A percentile compares a stretch with the other conserved stretches of the same genome.
Evolutionary conservation across 2,888 invertebrate species (phyloP).

Genomic region (Heteromurus nitidus): DNA sequence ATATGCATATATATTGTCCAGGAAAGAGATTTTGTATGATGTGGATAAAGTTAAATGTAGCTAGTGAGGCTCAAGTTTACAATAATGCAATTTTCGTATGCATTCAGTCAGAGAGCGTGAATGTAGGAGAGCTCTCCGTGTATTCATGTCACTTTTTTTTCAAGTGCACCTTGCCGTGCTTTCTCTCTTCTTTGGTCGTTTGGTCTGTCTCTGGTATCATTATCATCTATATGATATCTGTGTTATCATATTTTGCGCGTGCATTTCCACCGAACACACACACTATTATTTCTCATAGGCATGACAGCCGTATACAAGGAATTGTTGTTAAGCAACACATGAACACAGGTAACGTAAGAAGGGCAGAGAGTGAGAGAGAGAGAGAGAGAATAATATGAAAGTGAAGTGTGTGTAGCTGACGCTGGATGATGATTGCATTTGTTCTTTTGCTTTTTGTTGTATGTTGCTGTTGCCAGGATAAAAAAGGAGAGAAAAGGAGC

Average conservation of each 20-base stretch:
- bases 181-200: neutral
- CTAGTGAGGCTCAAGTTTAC: conserved; percentile 24
- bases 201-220: conserved; percentile 3
- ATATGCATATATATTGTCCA: neutral
- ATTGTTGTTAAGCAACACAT: conserved; percentile 50
- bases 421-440: conserved; percentile 41
- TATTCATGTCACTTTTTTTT: neutral
- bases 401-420: too few species aligned
- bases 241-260: conserved; percentile 23
- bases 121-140: too few species aligned
- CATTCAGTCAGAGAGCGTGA: neutral
- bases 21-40: neutral
- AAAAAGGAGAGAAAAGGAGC: conserved; percentile 11
- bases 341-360: conserved; percentile 10
- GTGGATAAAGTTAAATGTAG: neutral
- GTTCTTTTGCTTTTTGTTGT: conserved; percentile 54
- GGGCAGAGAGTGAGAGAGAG: conserved; percentile 12
- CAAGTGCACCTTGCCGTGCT: neutral
- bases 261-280: conserved; percentile 1
- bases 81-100: conserved; percentile 10
- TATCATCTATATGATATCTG: neutral
- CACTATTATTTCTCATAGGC: conserved; percentile 23
- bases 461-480: conserved; percentile 60
- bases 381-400: conserved; percentile 5
- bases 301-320: conserved; percentile 14